These are phyloP conservation scores for Plodia interpunctella DNA, from an alignment of 1,140 invertebrate genomes.

Conservation along the genomic window DNA sequence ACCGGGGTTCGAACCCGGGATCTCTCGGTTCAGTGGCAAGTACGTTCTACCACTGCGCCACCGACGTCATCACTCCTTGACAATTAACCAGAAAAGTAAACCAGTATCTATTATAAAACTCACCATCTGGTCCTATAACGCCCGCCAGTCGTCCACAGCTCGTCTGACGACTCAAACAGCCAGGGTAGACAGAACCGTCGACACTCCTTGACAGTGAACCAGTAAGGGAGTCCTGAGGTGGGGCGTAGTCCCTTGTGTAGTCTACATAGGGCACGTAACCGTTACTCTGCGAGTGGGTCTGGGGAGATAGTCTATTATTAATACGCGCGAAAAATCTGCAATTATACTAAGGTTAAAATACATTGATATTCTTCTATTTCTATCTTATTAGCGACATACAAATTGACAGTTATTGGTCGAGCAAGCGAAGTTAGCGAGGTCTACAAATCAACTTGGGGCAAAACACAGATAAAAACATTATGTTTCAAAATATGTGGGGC, in stretches of 20 bases:
- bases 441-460: no score
- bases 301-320: conserved; percentile 12
- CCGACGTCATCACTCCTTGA: no score
- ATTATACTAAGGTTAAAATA: no score
- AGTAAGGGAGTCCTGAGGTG: conserved; percentile 74
- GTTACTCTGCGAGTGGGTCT: conserved; percentile 90
- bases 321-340: background rate
- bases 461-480: no score
- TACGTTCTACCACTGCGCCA: no score
- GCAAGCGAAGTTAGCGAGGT: no score
- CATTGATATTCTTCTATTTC: no score
- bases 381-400: no score
- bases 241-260: conserved; percentile 89
- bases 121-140: conserved; percentile 58
- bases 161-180: conserved; percentile 48
- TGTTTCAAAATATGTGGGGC: no score
- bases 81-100: background rate
- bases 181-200: conserved; percentile 53
- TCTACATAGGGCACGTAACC: conserved; percentile 94
- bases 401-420: no score
- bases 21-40: no score
- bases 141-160: conserved; percentile 54
- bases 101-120: conserved; percentile 14
- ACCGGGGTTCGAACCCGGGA: no score
- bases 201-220: conserved; percentile 56